Evolutionary conservation across 2,888 invertebrate species (phyloP).

Genomic region (Agriotes lineatus): DNA sequence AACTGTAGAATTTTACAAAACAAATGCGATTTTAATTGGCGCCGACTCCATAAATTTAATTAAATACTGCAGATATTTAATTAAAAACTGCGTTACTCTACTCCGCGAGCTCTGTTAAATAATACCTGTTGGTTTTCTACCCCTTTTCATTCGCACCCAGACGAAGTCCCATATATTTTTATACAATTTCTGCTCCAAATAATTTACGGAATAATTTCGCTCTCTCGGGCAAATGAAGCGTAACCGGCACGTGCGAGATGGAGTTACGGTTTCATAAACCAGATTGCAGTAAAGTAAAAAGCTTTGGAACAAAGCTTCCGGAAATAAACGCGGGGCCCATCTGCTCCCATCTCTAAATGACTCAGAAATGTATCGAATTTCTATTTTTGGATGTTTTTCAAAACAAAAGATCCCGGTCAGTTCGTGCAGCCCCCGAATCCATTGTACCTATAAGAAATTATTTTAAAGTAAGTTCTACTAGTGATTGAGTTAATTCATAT

Average conservation of each 20-base stretch:
- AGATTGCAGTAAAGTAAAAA: not conserved
- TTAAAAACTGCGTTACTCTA: slow-evolving; percentile 17
- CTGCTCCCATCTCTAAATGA: too few relatives aligned
- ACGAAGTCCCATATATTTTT: slow-evolving; percentile 12
- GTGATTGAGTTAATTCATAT: too few relatives aligned
- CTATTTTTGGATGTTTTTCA: too few relatives aligned
- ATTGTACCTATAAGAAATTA: too few relatives aligned
- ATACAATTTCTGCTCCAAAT: not conserved
- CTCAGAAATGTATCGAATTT: too few relatives aligned
- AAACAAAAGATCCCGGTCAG: too few relatives aligned
- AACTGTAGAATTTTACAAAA: slow-evolving; percentile 13
- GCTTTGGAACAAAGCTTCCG: not conserved
- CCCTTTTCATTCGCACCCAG: slow-evolving; percentile 10
- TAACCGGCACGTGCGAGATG: slow-evolving; percentile 11
- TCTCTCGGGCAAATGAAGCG: slow-evolving; percentile 1
- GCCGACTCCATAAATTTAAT: slow-evolving; percentile 25
- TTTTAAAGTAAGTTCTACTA: too few relatives aligned
- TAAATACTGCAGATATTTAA: slow-evolving; percentile 25
- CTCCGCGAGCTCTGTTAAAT: slow-evolving; percentile 6
- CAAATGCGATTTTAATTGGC: slow-evolving; percentile 23
- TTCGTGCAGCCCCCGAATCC: too few relatives aligned
- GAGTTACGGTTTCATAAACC: slow-evolving; percentile 7
- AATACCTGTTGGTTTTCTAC: slow-evolving; percentile 24
- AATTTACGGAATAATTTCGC: slow-evolving; percentile 5
- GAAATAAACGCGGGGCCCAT: not conserved